Conservation (phyloP, 2,797 vertebrate genomes). For the Pristis pectinata region DNA sequence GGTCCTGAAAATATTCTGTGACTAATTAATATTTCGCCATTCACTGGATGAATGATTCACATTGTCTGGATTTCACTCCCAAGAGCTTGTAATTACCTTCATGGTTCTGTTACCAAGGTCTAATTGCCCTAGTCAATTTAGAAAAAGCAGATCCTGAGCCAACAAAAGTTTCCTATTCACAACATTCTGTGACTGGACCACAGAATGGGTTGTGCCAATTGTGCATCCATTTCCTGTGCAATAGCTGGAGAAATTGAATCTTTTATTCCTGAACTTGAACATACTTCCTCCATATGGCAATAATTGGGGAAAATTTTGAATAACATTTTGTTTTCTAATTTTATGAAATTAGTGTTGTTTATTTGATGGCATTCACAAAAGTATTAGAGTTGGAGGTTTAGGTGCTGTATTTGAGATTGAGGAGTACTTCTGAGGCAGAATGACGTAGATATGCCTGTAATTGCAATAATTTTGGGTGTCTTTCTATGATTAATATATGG, state of each 20-base stretch:
- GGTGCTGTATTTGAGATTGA: not conserved
- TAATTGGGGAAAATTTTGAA: not conserved
- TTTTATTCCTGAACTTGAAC: not conserved
- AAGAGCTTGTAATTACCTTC: conserved; percentile 42
- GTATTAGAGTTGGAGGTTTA: not conserved
- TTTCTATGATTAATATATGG: not conserved
- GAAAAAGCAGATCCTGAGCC: too few species aligned
- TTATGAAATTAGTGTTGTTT: not conserved
- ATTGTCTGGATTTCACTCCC: conserved; percentile 34
- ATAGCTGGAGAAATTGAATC: not conserved
- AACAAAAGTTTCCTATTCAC: not conserved
- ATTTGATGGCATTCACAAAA: not conserved
- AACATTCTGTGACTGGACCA: not conserved
- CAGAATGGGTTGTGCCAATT: not conserved
- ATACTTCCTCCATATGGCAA: not conserved
- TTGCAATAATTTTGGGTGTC: not conserved
- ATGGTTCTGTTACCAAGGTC: conserved; percentile 42
- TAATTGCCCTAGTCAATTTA: conserved; percentile 45
- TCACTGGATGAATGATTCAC: conserved; percentile 45
- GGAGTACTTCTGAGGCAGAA: not conserved
- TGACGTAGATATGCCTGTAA: not conserved
- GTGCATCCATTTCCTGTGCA: not conserved
- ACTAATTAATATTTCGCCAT: conserved; percentile 39
- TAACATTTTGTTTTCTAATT: not conserved
- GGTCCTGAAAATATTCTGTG: conserved; percentile 38